These are phyloP conservation scores for Rhaphigaster nebulosa DNA, from an alignment of 2,888 invertebrate genomes.

Conservation along the genomic window DNA sequence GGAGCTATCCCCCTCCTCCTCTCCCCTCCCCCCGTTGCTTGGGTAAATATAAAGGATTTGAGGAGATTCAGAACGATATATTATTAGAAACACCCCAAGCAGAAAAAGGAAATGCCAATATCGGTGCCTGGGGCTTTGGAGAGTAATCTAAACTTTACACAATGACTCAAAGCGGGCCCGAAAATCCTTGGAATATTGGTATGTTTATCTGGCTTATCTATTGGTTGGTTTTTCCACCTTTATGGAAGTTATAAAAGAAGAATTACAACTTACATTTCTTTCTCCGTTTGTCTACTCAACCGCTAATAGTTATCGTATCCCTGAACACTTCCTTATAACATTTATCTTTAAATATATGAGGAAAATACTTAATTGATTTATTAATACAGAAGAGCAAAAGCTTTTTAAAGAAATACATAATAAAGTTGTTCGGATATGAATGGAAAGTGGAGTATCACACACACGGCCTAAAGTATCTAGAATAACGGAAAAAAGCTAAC, in stretches of 20 bases:
- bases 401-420: too few species aligned
- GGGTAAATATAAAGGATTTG: neutral
- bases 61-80: neutral
- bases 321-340: too few species aligned
- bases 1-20: neutral
- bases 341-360: too few species aligned
- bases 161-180: neutral
- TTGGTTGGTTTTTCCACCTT: neutral
- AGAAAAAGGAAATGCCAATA: conserved; percentile 29
- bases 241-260: neutral
- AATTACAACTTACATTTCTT: neutral
- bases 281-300: neutral
- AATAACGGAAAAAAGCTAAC: too few species aligned
- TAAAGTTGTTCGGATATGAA: too few species aligned
- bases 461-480: too few species aligned
- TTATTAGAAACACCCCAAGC: conserved; percentile 19
- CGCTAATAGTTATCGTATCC: neutral
- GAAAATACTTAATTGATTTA: too few species aligned
- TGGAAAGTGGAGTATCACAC: too few species aligned
- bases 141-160: conserved; percentile 25
- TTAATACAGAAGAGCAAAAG: too few species aligned
- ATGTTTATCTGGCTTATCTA: neutral
- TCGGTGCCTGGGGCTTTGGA: neutral
- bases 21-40: neutral
- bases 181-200: conserved; percentile 15